A percentile compares a stretch with the other conserved stretches of the same genome.
These are phyloP conservation scores for Vireo griseus DNA, from an alignment of 2,797 vertebrate genomes.

Conservation along the genomic window DNA sequence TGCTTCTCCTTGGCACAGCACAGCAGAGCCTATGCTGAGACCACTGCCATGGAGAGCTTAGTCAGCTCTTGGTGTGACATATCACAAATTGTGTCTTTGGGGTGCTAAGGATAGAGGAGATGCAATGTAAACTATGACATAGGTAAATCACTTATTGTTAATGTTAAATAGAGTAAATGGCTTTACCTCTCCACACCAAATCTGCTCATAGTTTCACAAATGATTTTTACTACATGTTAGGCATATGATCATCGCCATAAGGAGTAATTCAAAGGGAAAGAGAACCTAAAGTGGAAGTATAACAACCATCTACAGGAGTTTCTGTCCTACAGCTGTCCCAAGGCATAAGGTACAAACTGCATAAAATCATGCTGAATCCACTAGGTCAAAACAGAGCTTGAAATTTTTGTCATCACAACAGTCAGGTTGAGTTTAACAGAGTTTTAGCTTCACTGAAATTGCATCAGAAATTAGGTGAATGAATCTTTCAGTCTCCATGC, in stretches of 20 bases:
- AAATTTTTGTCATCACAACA: not conserved
- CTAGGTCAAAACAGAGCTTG: not conserved
- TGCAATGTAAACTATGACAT: not conserved
- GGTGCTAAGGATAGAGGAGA: not conserved
- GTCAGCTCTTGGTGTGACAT: not conserved
- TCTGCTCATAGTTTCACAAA: not conserved
- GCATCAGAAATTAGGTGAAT: not conserved
- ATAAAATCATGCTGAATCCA: not conserved
- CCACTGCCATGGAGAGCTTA: not conserved
- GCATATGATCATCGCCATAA: not conserved
- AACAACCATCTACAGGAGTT: not conserved
- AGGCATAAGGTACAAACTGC: not conserved
- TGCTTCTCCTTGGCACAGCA: accelerated
- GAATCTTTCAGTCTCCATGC: not conserved
- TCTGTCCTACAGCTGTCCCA: not conserved
- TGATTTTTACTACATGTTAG: not conserved
- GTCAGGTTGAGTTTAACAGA: not conserved
- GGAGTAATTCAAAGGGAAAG: not conserved
- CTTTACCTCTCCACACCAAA: not conserved
- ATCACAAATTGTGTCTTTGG: not conserved
- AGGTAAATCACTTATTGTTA: not conserved
- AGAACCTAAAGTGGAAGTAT: not conserved
- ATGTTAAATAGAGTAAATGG: not conserved
- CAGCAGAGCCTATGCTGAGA: not conserved
- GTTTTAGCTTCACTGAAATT: not conserved